Base-by-base conservation (phyloP, 1,140 invertebrate species). In the Callitettix versicolor region DNA sequence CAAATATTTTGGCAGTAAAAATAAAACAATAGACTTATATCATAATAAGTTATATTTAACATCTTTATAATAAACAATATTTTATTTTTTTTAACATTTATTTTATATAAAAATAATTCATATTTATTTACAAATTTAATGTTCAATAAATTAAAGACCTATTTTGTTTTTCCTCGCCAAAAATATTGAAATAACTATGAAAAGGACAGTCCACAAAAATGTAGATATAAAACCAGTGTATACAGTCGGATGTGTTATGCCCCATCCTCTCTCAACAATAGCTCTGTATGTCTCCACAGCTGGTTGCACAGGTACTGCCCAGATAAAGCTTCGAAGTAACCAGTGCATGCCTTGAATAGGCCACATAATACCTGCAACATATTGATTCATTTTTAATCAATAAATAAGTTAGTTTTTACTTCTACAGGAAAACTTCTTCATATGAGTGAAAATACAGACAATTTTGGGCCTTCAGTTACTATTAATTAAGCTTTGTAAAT, bases 311-410 rank as follows among this genome's bases (percentile, higher is more conserved):
- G 79, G 79, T 7, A 80, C 64, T 41, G 67, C 61, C 52, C 75
- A 71, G 38, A 71, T 71, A n/a, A 80, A 66, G 56, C 73, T 71
- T 43, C 67, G 64, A 33, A 81, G 63, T 58, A 69, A 69, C 7
- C 59, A 57, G 1, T 92, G 92, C 86, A 96, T 95, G 62, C 86
- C 84, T 72, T 86, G 79, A 67, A 87, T 84, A 48, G 86, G 86
- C 86, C 86, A 89, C 59, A 88, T 88, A 15, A 88, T 91, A 26
- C 91, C 83, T 77, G 63, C 11, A 60, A 56, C 58, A 47, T 53
- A 24, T n/a, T 56, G 12, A 57, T 11, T 33, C 11, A 14, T 9
- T 21, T 1, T 7, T n/a, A 20, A n/a, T n/a, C n/a, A n/a, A n/a
- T n/a, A n/a, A n/a, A n/a, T n/a, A n/a, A n/a, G n/a, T n/a, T n/a